These are phyloP conservation scores for Nomada ferruginata DNA, from an alignment of 2,888 invertebrate species.

Conservation along the genomic window DNA sequence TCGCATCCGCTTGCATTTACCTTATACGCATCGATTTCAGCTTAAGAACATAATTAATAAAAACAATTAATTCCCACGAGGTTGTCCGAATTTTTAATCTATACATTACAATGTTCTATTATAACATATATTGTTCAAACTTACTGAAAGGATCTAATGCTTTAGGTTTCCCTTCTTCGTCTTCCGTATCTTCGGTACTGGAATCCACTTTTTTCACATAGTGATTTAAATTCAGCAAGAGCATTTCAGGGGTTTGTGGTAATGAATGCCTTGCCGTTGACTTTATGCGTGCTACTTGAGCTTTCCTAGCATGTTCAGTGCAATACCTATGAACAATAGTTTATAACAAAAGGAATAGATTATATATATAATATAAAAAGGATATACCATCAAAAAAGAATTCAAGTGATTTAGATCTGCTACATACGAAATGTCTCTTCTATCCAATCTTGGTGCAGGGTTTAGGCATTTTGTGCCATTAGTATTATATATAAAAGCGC, in stretches of 20 bases:
- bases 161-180: constrained; percentile 85
- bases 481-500: constrained; percentile 88
- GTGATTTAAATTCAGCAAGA: constrained; percentile 88
- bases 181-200: constrained; percentile 84
- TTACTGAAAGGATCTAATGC: constrained; percentile 87
- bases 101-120: neutral
- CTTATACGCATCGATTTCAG: constrained; percentile 85
- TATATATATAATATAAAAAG: neutral
- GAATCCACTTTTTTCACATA: constrained; percentile 85
- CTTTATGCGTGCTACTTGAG: constrained; percentile 87
- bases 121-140: constrained; percentile 54
- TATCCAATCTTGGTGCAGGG: constrained; percentile 90
- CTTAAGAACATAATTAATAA: constrained; percentile 76
- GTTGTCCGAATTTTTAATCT: neutral
- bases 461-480: constrained; percentile 91
- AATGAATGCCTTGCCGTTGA: constrained; percentile 87
- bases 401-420: constrained; percentile 27
- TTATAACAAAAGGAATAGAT: neutral
- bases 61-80: neutral
- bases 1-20: constrained; percentile 86
- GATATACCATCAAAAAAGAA: neutral
- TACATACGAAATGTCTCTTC: constrained; percentile 88
- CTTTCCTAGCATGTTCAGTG: constrained; percentile 88
- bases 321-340: constrained; percentile 86
- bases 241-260: constrained; percentile 88